Evolutionary conservation across 2,113 vertebrate genomes (phyloP), one percentile per base, ranked within the genome.

Genomic region (Clarias batrachus): DNA sequence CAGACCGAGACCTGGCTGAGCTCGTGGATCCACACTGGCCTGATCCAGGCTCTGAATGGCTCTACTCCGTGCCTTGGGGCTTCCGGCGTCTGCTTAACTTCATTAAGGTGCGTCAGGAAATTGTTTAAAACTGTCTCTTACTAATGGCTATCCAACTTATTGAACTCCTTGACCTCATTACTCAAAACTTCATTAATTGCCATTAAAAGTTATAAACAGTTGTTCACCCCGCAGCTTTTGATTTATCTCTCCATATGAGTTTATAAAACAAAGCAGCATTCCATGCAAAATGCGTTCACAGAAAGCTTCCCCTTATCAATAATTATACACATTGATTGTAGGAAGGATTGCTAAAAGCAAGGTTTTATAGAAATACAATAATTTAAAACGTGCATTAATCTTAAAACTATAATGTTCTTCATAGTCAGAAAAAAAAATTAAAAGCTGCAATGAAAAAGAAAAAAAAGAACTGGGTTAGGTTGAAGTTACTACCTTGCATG

Each of bases 51-150:
- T 96, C 97, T 2, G 94, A 95, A 56, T 96, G 96, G 97, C 94
- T 97, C 17, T 95, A 96, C 85, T 95, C 95, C 0, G 97, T 97
- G 84, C 97, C 97, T 0, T 98, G 97, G 97, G 97, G 97, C 37
- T 96, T 99, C 89, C 95, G 97, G 63, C 95, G 97, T 86, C 90
- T 98, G 85, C 96, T 99, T 65, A 97, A 98, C 90, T 99, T 98
- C 88, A 93, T 98, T 81, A 98, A 99, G 97, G 97, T 98, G 89
- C 17, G 6, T 59, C 16, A 56, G 60, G 3, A 2, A 68, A 30
- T 60, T 30, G 33, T 41, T 76, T 82, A 70, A 3, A 37, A 66
- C 63, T 14, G 19, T 37, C 54, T 56, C 30, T 33, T 54, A 4
- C 27, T 63, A 57, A 23, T 60, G 12, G n/a, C 74, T 10, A 80